Evolutionary conservation across 2,797 vertebrate genomes (phyloP).

Genomic region (Pangasius larnaudii): DNA sequence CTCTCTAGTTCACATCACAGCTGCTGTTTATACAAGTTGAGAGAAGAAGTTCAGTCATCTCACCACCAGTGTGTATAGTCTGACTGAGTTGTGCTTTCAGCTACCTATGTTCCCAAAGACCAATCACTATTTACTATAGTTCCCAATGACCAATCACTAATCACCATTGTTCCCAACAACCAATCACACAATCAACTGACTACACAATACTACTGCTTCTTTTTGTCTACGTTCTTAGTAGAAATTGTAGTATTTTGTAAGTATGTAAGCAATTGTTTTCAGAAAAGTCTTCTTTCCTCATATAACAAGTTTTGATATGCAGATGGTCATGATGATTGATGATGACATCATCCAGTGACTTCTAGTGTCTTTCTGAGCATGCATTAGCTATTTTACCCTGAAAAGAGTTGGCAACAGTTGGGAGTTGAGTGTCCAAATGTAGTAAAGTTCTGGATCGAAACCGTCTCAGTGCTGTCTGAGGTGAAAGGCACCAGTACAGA

Average conservation of each 20-base stretch:
- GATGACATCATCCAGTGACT: background rate
- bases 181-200: background rate
- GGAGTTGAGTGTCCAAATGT: background rate
- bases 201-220: background rate
- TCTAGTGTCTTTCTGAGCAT: background rate
- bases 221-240: background rate
- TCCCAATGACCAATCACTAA: background rate
- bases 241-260: background rate
- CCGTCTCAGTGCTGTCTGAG: background rate
- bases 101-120: background rate
- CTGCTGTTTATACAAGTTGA: background rate
- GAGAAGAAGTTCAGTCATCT: background rate
- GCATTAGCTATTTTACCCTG: background rate
- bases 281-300: background rate
- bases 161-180: background rate
- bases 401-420: conserved; percentile 2
- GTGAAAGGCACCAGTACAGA: conserved; percentile 17
- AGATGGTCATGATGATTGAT: background rate
- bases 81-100: background rate
- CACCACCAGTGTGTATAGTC: background rate
- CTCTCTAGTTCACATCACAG: background rate
- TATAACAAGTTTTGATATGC: background rate
- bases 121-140: background rate
- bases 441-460: conserved; percentile 13
- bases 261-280: background rate